Evolutionary conservation across 2,797 vertebrate species (phyloP).

Genomic region (Pristis pectinata): DNA sequence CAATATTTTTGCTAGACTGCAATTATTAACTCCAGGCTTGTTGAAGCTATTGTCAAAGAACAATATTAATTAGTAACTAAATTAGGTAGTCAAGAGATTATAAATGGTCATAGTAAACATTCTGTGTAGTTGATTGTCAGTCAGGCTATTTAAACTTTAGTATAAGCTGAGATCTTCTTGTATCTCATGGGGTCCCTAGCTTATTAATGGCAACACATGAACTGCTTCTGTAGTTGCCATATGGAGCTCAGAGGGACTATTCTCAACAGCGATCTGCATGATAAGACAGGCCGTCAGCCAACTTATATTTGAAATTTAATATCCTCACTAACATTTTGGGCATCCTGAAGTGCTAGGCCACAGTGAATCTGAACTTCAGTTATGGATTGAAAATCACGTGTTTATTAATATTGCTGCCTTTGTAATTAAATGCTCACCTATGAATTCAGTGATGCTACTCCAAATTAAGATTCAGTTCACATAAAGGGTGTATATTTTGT

Average conservation of each 20-base stretch:
- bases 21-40: background rate
- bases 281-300: constrained; percentile 20
- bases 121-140: background rate
- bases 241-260: constrained; percentile 36
- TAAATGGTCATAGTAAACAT: background rate
- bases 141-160: background rate
- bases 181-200: background rate
- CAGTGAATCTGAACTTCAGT: background rate
- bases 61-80: background rate
- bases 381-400: background rate
- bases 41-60: background rate
- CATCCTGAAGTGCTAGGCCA: background rate
- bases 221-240: constrained; percentile 34
- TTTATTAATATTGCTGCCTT: background rate
- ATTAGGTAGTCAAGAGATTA: background rate
- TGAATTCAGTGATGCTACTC: background rate
- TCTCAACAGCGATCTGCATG: constrained; percentile 21
- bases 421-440: background rate
- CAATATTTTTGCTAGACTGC: background rate
- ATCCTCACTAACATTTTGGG: background rate
- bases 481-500: background rate
- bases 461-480: background rate
- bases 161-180: background rate
- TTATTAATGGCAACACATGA: constrained; percentile 31
- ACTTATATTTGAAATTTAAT: constrained; percentile 12